A percentile compares a stretch with the other conserved stretches of the same genome.
phyloP scores from a whole-genome alignment of 2,888 invertebrate genomes.

The Diloba caeruleocephala region DNA sequence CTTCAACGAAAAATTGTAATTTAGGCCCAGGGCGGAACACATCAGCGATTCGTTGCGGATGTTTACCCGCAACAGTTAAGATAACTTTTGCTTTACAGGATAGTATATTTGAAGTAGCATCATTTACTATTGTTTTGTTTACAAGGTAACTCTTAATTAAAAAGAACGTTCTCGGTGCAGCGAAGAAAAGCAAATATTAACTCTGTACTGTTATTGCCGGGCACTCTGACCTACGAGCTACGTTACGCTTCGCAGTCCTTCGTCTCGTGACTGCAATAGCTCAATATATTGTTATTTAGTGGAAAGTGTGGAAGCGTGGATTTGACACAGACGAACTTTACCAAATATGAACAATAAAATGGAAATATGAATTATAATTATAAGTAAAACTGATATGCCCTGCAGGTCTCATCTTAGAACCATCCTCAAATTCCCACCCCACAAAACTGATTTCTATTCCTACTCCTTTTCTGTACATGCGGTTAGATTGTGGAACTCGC shows the following conservation, averaged over 20 bases:
- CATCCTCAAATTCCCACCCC: no score
- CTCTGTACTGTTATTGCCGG: constrained; percentile 33
- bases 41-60: no score
- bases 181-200: constrained; percentile 25
- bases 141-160: constrained; percentile 30
- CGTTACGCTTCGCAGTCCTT: constrained; percentile 3
- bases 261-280: not conserved
- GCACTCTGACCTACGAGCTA: constrained; percentile 27
- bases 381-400: no score
- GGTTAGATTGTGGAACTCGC: no score
- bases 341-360: not conserved
- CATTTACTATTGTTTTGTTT: constrained; percentile 39
- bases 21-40: no score
- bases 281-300: not conserved
- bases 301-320: no score
- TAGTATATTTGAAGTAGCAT: constrained; percentile 35
- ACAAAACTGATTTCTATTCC: no score
- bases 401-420: no score
- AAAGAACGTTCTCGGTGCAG: constrained; percentile 4
- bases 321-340: not conserved
- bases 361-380: not conserved
- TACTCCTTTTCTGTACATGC: no score
- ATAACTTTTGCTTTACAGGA: constrained; percentile 21
- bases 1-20: no score
- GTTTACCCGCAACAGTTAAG: no score